Base-by-base conservation (phyloP, 2,797 vertebrate species). In the Jordanella pulchra region DNA sequence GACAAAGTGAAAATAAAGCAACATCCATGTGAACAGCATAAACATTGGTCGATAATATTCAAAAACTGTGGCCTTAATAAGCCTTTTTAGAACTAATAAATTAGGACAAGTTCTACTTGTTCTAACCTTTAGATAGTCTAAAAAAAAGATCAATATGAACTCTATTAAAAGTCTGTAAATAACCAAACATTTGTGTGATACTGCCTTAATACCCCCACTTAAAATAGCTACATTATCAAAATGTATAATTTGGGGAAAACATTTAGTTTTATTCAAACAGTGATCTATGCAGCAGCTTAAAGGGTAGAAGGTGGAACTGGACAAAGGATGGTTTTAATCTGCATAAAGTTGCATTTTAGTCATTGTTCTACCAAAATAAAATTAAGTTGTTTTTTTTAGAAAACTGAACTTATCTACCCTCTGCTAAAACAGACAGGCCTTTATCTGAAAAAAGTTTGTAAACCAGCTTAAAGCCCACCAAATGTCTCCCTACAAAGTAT, bases 381-480 rank as follows among this genome's bases (percentile, higher is more conserved):
- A n/a, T n/a, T n/a, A n/a, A n/a, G n/a, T n/a, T n/a, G n/a, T n/a
- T n/a, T n/a, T n/a, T n/a, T n/a, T n/a, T n/a, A n/a, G n/a, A n/a
- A n/a, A n/a, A n/a, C n/a, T n/a, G n/a, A n/a, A n/a, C n/a, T n/a
- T n/a, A n/a, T n/a, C 35, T 39, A 39, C 23, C 35, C n/a, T 25
- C 35, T 21, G n/a, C 11, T 63, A n/a, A 63, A 42, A 25, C 35
- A 25, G 12, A 63, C 1, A 53, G 10, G 51, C 48, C 45, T 53
- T 4, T 63, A 25, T n/a, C 32, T 42, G 32, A 39, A 45, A 45
- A 45, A 45, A 45, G 44, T 11, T 15, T 15, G 44, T 45, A 12
- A 45, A 45, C 44, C 44, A 45, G 47, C 47, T 6, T 48, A 18
- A 90, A 76, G 76, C 60, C 77, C 73, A 80, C 91, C 87, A 92